A percentile compares a stretch with the other conserved stretches of the same genome.
Evolutionary conservation across 2,888 invertebrate species (phyloP).

Genomic region (Opisthograptis luteolata): DNA sequence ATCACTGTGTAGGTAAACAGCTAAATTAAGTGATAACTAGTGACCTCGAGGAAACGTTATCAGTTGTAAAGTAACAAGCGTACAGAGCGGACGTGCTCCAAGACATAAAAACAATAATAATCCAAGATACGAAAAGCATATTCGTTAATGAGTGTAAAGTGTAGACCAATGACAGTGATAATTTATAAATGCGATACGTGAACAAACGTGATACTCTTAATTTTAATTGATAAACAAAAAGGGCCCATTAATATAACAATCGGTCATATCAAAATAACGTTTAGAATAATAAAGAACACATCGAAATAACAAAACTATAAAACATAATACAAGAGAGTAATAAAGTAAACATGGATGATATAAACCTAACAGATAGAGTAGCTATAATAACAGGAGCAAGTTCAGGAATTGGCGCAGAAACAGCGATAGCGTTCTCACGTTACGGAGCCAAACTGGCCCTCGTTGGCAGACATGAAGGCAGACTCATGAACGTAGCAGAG

Average conservation of each 20-base stretch:
- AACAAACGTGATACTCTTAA: neutral
- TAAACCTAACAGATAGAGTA: conserved; percentile 54
- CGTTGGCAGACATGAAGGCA: conserved; percentile 50
- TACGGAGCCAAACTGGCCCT: conserved; percentile 51
- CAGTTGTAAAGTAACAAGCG: conserved; percentile 13
- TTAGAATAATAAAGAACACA: neutral
- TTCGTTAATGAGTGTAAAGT: neutral
- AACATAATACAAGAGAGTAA: neutral
- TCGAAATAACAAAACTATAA: neutral
- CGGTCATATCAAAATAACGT: neutral
- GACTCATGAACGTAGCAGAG: conserved; percentile 45
- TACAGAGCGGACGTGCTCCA: neutral
- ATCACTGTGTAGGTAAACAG: conserved; percentile 4
- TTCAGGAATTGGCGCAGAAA: conserved; percentile 59
- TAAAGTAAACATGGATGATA: conserved; percentile 40
- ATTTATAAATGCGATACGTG: neutral
- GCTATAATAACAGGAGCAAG: conserved; percentile 62
- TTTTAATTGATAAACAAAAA: neutral
- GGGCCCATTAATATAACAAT: no score
- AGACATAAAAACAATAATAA: conserved; percentile 5
- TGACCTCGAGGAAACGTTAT: conserved; percentile 12
- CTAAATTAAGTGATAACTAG: conserved; percentile 8
- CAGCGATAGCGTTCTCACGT: conserved; percentile 48
- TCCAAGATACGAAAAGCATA: neutral
- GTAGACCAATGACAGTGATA: no score